Conservation (phyloP, 2,888 invertebrate species). For the Ophonus ardosiacus region DNA sequence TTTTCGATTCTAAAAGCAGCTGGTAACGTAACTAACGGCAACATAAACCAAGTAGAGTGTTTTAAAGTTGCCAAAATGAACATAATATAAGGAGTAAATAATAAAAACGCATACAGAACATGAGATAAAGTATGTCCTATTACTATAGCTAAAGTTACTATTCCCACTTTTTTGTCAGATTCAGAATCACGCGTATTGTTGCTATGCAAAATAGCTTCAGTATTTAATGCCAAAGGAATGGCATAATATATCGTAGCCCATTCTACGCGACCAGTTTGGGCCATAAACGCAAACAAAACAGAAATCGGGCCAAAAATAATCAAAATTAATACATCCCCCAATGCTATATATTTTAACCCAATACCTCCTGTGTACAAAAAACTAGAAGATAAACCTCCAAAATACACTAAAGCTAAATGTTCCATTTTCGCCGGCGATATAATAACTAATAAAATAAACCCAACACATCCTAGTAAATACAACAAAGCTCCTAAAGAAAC, state of each 20-base stretch:
- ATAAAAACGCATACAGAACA: constrained; percentile 90
- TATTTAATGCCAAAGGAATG: constrained; percentile 94
- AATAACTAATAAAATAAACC: constrained; percentile 86
- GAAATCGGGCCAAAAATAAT: constrained; percentile 96
- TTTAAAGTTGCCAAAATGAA: constrained; percentile 91
- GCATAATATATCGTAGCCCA: constrained; percentile 95
- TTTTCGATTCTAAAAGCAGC: constrained; percentile 94
- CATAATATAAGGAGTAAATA: constrained; percentile 94
- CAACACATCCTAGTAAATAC: constrained; percentile 91
- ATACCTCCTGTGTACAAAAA: constrained; percentile 98
- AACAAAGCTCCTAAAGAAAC: constrained; percentile 93
- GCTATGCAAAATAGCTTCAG: constrained; percentile 96
- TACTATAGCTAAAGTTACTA: constrained; percentile 95
- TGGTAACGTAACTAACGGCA: constrained; percentile 92
- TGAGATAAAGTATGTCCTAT: constrained; percentile 95
- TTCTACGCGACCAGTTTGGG: constrained; percentile 94
- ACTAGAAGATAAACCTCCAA: constrained; percentile 95
- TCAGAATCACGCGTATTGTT: constrained; percentile 96
- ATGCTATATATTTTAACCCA: constrained; percentile 95
- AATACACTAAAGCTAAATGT: constrained; percentile 95
- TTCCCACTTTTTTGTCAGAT: constrained; percentile 91
- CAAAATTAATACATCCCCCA: constrained; percentile 94
- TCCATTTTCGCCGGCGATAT: constrained; percentile 96
- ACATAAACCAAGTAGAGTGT: constrained; percentile 91
- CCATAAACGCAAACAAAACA: constrained; percentile 94